These are phyloP conservation scores for Orchesella cincta DNA, from an alignment of 1,140 invertebrate species.

Conservation along the genomic window DNA sequence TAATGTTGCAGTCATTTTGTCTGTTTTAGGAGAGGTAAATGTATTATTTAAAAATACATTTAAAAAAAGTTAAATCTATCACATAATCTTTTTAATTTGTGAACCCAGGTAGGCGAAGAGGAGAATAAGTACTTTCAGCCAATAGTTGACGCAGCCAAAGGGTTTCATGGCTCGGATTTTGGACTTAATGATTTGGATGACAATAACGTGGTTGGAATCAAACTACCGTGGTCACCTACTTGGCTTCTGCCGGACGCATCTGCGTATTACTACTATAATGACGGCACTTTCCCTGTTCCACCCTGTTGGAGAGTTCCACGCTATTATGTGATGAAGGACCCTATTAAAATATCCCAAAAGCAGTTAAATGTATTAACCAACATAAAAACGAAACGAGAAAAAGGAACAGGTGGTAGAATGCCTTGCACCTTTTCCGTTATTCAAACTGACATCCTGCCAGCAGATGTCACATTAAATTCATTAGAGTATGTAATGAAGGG, in stretches of 20 bases:
- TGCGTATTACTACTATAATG: conserved; percentile 15
- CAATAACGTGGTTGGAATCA: not conserved
- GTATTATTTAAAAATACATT: not conserved
- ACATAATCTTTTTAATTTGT: not conserved
- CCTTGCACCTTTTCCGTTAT: conserved; percentile 1
- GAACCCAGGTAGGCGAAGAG: not conserved
- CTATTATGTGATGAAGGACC: not conserved
- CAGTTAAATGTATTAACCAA: not conserved
- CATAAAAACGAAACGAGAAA: not conserved
- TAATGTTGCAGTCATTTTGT: not conserved
- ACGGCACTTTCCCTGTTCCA: conserved; percentile 11
- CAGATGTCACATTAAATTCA: not conserved
- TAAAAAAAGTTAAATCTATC: not conserved
- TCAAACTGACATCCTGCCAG: not conserved
- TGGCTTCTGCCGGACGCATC: conserved; percentile 21
- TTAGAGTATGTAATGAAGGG: not conserved
- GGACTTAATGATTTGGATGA: not conserved
- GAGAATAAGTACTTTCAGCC: not conserved
- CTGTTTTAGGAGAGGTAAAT: not conserved
- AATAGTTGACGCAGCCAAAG: not conserved
- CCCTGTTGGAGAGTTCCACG: not conserved
- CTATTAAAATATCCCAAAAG: not conserved
- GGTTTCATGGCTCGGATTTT: not conserved
- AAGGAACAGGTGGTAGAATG: not conserved
- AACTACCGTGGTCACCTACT: not conserved